Conservation (phyloP, 1,140 invertebrate genomes). For the Brachionus paranguensis region DNA sequence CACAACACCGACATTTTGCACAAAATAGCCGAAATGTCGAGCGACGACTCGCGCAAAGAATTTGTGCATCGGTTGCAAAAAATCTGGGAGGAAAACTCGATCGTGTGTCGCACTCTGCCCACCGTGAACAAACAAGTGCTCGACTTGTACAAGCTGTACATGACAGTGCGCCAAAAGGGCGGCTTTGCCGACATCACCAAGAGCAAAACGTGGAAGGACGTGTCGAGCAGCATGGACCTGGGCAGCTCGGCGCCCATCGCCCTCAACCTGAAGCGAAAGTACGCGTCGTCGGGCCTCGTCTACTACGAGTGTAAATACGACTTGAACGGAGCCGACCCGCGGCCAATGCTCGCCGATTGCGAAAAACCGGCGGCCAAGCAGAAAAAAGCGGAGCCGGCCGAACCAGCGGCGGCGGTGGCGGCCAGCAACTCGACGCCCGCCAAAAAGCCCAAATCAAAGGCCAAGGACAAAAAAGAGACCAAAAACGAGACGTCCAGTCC, state of each 20-base stretch:
- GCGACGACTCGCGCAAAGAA: neutral
- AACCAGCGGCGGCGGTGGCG: neutral
- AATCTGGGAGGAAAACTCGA: slow-evolving; percentile 32
- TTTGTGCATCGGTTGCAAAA: slow-evolving; percentile 27
- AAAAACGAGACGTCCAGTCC: neutral
- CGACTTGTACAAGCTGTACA: slow-evolving; percentile 90
- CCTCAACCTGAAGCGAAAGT: slow-evolving; percentile 91
- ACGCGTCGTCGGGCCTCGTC: slow-evolving; percentile 82
- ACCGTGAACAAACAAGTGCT: slow-evolving; percentile 95
- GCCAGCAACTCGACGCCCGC: slow-evolving; percentile 42
- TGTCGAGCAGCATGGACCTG: slow-evolving; percentile 82
- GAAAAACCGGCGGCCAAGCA: slow-evolving; percentile 44
- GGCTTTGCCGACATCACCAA: slow-evolving; percentile 96
- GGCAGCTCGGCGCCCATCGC: slow-evolving; percentile 91
- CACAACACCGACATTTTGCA: slow-evolving; percentile 13
- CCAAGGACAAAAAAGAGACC: slow-evolving; percentile 45
- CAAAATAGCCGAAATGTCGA: neutral
- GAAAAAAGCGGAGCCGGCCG: neutral
- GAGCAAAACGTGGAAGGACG: slow-evolving; percentile 96
- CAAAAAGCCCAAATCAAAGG: slow-evolving; percentile 41
- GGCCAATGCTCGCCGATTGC: slow-evolving; percentile 82
- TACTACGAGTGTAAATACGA: slow-evolving; percentile 94
- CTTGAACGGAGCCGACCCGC: slow-evolving; percentile 85
- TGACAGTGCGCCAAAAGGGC: slow-evolving; percentile 86
- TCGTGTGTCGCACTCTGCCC: slow-evolving; percentile 60